phyloP scores from a whole-genome alignment of 2,797 vertebrate genomes.

The Muscicapa striata region DNA sequence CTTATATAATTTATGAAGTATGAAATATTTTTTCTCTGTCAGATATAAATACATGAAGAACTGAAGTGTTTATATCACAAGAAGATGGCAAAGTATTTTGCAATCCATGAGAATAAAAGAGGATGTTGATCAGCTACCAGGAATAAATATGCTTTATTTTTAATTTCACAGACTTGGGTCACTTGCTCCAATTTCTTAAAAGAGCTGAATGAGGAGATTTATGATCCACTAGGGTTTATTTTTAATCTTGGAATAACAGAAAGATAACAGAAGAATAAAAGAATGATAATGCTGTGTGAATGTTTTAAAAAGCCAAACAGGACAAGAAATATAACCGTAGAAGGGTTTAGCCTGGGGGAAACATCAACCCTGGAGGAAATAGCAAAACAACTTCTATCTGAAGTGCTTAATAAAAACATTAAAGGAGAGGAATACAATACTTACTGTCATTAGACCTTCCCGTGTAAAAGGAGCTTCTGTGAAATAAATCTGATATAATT shows the following conservation, averaged over 20 bases:
- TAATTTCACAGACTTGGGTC: conserved; percentile 44
- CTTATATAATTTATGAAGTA: neutral
- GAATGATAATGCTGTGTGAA: neutral
- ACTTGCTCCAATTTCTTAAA: conserved; percentile 31
- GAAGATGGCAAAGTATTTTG: conserved; percentile 17
- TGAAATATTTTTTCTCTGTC: neutral
- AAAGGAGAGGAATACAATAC: conserved; percentile 29
- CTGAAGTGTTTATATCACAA: neutral
- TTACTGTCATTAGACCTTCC: conserved; percentile 20
- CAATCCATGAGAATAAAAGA: conserved; percentile 29
- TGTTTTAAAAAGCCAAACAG: conserved; percentile 11
- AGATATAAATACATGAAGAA: conserved; percentile 23
- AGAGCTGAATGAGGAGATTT: conserved; percentile 22
- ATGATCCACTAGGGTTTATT: conserved; percentile 37
- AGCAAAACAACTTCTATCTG: neutral
- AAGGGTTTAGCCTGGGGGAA: conserved; percentile 16
- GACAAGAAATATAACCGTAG: neutral
- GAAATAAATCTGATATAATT: conserved; percentile 4
- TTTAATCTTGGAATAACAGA: conserved; percentile 58
- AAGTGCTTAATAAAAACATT: conserved; percentile 41
- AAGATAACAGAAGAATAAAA: conserved; percentile 33
- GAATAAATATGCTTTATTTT: conserved; percentile 45
- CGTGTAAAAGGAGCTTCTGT: neutral
- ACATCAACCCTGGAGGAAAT: neutral
- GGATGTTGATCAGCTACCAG: conserved; percentile 8